Evolutionary conservation across 30 jellyfish, hydroid and myxozoan genomes (phyloP).

Genomic region (Hydra vulgaris): DNA sequence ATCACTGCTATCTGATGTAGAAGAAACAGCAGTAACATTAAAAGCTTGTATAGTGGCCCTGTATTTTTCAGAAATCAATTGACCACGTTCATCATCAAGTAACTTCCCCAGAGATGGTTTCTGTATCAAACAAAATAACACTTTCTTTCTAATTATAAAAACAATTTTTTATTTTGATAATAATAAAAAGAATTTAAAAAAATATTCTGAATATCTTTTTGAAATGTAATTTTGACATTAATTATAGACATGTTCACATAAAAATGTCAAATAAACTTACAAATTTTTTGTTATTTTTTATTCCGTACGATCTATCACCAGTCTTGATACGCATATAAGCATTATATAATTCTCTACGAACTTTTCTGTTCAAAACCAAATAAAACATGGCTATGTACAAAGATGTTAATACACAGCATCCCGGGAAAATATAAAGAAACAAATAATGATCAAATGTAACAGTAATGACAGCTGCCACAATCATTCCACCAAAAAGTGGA

Average conservation of each 20-base stretch:
- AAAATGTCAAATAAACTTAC: background rate
- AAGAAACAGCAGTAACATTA: constrained; percentile 26
- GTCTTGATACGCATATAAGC: constrained; percentile 87
- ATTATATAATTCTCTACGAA: constrained; percentile 61
- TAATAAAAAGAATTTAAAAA: no score
- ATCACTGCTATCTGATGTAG: constrained; percentile 78
- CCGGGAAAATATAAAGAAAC: constrained; percentile 8
- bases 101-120: background rate
- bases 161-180: no score
- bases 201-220: no score
- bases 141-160: no score
- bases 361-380: constrained; percentile 67
- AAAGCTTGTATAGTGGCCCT: constrained; percentile 27
- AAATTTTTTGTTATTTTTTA: constrained; percentile 14
- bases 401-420: constrained; percentile 41
- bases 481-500: constrained; percentile 60
- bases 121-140: no score
- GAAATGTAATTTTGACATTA: no score
- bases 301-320: constrained; percentile 82
- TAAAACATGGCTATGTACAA: constrained; percentile 46
- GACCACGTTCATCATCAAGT: constrained; percentile 8
- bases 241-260: no score
- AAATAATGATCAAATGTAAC: constrained; percentile 45
- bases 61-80: constrained; percentile 12
- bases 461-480: constrained; percentile 63